Conservation (phyloP, 2,113 vertebrate genomes). For the Eulacestoma nigropectus region DNA sequence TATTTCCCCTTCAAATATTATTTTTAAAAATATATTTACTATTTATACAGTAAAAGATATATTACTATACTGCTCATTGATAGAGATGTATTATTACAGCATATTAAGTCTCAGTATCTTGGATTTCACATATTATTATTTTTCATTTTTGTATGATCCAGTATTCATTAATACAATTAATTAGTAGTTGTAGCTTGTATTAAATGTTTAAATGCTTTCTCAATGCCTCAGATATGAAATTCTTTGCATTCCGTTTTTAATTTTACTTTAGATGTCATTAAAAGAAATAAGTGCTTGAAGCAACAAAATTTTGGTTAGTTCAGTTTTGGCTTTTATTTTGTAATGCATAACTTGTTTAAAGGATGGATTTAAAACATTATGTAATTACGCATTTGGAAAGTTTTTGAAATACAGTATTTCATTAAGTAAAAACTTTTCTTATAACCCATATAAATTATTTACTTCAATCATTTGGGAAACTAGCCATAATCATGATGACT, state of each 20-base stretch:
- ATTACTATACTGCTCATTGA: background rate
- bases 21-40: background rate
- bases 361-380: background rate
- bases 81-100: background rate
- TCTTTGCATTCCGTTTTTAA: background rate
- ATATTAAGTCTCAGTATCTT: background rate
- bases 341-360: background rate
- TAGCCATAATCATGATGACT: conserved; percentile 59
- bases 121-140: background rate
- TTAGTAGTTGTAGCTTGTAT: background rate
- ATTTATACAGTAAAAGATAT: background rate
- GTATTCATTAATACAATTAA: background rate
- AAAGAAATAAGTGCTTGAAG: background rate
- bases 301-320: background rate
- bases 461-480: conserved; percentile 52
- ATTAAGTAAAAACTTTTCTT: conserved; percentile 24
- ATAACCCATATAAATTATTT: conserved; percentile 39
- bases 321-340: background rate
- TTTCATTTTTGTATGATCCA: background rate
- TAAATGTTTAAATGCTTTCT: background rate
- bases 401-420: conserved; percentile 13
- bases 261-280: background rate
- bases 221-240: background rate
- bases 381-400: background rate
- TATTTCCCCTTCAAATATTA: background rate